Evolutionary conservation across 2,797 vertebrate species (phyloP).

Genomic region (Spinus pinus): DNA sequence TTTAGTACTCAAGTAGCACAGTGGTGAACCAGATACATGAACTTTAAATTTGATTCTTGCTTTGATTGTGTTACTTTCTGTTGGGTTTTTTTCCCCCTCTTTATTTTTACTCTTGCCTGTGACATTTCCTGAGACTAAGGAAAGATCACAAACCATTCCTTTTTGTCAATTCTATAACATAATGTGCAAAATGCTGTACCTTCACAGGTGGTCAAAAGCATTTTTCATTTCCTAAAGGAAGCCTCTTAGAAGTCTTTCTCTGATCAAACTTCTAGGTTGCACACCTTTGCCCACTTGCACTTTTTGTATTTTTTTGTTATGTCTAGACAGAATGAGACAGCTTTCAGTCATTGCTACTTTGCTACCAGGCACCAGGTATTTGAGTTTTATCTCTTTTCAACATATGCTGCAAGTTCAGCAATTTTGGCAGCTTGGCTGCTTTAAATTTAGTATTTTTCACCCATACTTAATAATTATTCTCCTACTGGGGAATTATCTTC

Average conservation of each 20-base stretch:
- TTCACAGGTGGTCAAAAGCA: not conserved
- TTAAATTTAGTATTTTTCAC: not conserved
- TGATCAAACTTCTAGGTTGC: not conserved
- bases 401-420: not conserved
- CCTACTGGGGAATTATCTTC: not conserved
- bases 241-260: not conserved
- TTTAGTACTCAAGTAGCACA: not conserved
- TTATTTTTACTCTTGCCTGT: not conserved
- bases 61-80: not conserved
- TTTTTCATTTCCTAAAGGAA: not conserved
- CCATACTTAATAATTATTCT: not conserved
- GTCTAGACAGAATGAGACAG: not conserved
- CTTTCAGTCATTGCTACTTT: not conserved
- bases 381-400: slow-evolving; percentile 23
- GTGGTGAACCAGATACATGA: not conserved
- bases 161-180: not conserved
- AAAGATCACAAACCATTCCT: not conserved
- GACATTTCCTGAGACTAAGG: not conserved
- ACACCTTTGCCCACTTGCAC: not conserved
- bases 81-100: accelerated
- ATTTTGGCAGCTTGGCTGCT: not conserved
- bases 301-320: not conserved
- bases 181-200: not conserved
- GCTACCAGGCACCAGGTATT: slow-evolving; percentile 13
- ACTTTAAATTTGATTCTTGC: not conserved